These are phyloP conservation scores for Abscondita cerata DNA, from an alignment of 2,888 invertebrate genomes.

Conservation along the genomic window DNA sequence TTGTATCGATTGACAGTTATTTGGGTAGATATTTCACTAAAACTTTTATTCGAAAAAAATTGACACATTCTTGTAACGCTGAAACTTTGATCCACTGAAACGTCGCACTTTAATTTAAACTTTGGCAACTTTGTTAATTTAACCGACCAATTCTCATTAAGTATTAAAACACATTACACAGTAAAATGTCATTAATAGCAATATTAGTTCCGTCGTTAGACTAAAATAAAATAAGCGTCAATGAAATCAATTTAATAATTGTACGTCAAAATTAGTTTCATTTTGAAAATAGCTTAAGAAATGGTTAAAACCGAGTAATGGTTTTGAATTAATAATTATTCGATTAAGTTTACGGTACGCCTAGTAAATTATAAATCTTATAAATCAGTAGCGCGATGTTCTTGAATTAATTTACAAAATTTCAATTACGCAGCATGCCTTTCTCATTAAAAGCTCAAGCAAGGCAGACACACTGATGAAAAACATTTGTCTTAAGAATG, in stretches of 20 bases:
- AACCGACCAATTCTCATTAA: slow-evolving; percentile 8
- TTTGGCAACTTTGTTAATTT: slow-evolving; percentile 7
- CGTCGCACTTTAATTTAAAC: slow-evolving; percentile 5
- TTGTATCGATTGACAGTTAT: slow-evolving; percentile 1
- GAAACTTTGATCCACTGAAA: slow-evolving; percentile 1
- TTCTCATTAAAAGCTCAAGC: slow-evolving; percentile 27
- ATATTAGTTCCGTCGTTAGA: no score
- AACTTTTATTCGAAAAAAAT: not conserved
- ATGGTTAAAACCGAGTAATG: slow-evolving; percentile 8
- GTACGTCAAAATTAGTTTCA: not conserved
- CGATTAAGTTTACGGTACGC: slow-evolving; percentile 13
- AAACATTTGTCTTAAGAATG: slow-evolving; percentile 30
- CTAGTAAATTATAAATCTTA: slow-evolving; percentile 13
- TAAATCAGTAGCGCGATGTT: slow-evolving; percentile 11
- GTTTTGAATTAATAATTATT: slow-evolving; percentile 13
- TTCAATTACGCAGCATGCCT: slow-evolving; percentile 16
- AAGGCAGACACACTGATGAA: slow-evolving; percentile 23
- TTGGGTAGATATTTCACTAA: not conserved
- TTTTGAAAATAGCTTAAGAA: slow-evolving; percentile 4
- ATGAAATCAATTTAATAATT: not conserved
- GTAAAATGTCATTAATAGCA: not conserved
- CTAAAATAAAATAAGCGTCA: no score
- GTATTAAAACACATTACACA: slow-evolving; percentile 8
- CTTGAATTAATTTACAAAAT: slow-evolving; percentile 25
- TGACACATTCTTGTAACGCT: not conserved